Evolutionary conservation across 2,888 invertebrate species (phyloP), one percentile per base, ranked within the genome.

Genomic region (Agrenia bidenticulata): DNA sequence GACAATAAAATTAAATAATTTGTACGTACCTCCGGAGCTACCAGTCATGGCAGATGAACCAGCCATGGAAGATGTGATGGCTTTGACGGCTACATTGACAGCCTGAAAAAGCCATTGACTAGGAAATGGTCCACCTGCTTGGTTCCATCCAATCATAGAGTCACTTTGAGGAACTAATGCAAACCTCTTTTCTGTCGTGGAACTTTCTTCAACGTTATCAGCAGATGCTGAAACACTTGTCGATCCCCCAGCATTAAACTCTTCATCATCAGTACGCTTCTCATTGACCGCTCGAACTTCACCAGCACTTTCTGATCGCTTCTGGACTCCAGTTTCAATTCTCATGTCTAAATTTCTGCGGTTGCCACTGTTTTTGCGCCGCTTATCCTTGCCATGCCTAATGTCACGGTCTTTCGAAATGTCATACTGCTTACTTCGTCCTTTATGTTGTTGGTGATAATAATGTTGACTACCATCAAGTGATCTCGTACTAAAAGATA

Each of bases 31-130:
- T 4, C 17, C 19, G 27, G 26, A 27, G 32, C 32, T 32, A 7
- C 32, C 32, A 32, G 32, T 32, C 32, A 32, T 32, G 4, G 45
- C 19, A 11, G 15, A 9, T n/a, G n/a, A 5, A 37, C 57, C 57
- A 39, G 37, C 60, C 39, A 71, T 59, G n/a, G 66, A 58, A 26
- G 64, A 67, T 0, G 66, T 56, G 26, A 72, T 63, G 17, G 70
- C 65, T 56, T 74, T 75, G 2, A 72, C 70, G 17, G 74, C 72
- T 2, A 73, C 74, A 53, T 76, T 76, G n/a, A 76, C 72, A 26
- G 76, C 74, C 65, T 76, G 76, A 63, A 73, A 71, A 32, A 76
- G 42, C 76, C 76, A 76, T 49, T 75, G 73, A 63, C 74, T 73
- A 57, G 76, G 66, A 63, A 74, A 74, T 15, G 76, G 74, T 13